phyloP scores from a whole-genome alignment of 2,888 invertebrate genomes.

The Erebia aethiops region DNA sequence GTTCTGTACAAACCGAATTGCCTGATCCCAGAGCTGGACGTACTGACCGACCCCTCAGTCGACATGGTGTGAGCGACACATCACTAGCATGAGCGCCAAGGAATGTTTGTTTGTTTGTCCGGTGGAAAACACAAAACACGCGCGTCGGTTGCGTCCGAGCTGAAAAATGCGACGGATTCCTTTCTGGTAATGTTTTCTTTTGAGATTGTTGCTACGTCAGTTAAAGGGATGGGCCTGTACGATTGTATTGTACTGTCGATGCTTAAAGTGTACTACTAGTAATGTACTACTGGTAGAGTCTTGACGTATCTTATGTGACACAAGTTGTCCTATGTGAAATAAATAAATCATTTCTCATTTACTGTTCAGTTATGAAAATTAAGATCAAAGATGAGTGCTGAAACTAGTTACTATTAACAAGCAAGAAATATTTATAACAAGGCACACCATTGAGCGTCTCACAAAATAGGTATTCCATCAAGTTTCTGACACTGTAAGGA shows the following conservation, averaged over 20 bases:
- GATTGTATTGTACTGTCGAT: conserved; percentile 7
- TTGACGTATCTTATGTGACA: too few relatives aligned
- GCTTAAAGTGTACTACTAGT: background rate
- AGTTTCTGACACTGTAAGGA: too few relatives aligned
- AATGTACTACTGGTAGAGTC: too few relatives aligned
- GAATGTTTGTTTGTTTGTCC: conserved; percentile 42
- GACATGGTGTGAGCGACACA: conserved; percentile 63
- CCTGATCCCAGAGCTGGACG: conserved; percentile 56
- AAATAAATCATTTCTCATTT: too few relatives aligned
- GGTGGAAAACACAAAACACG: conserved; percentile 44
- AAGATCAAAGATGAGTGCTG: too few relatives aligned
- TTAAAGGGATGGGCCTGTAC: conserved; percentile 49
- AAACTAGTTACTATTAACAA: too few relatives aligned
- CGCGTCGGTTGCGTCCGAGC: conserved; percentile 56
- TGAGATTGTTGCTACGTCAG: conserved; percentile 56
- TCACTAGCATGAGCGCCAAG: conserved; percentile 50
- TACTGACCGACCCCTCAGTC: conserved; percentile 62
- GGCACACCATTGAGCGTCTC: too few relatives aligned
- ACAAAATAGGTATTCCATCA: too few relatives aligned
- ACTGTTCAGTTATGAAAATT: too few relatives aligned
- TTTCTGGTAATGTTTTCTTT: conserved; percentile 61
- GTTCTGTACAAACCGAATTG: conserved; percentile 74
- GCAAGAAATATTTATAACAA: too few relatives aligned
- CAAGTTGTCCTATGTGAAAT: too few relatives aligned
- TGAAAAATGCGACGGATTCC: conserved; percentile 61